Conservation (phyloP, 1,140 invertebrate species). For the Limonius californicus region DNA sequence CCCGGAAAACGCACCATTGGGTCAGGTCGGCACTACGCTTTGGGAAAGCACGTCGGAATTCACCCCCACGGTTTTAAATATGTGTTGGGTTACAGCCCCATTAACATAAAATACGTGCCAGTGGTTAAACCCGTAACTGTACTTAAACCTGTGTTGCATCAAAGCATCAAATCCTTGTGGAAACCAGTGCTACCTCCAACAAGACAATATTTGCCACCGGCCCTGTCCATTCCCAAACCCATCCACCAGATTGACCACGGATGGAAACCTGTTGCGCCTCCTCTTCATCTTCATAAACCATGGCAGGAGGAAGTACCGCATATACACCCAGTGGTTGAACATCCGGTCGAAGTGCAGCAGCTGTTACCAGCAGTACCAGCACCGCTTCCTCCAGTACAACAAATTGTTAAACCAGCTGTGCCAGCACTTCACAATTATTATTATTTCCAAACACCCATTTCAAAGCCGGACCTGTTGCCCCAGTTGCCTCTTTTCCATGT, state of each 20-base stretch:
- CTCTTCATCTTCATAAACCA: not conserved
- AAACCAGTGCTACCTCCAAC: not conserved
- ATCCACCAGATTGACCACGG: not conserved
- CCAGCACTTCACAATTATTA: conserved; percentile 1
- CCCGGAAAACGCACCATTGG: conserved; percentile 41
- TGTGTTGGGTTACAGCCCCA: conserved; percentile 33
- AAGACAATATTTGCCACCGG: conserved; percentile 1
- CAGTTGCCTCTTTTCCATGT: not conserved
- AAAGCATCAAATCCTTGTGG: not conserved
- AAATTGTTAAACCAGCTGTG: not conserved
- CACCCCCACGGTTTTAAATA: conserved; percentile 33
- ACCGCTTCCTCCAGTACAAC: not conserved
- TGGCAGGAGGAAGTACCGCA: not conserved
- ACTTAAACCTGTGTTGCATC: not conserved
- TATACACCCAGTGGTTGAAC: not conserved
- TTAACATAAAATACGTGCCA: conserved; percentile 33
- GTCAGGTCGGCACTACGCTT: conserved; percentile 24
- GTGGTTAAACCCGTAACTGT: conserved; percentile 29
- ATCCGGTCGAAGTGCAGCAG: not conserved
- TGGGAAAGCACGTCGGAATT: conserved; percentile 34
- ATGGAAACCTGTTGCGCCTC: conserved; percentile 4
- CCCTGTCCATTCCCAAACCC: not conserved
- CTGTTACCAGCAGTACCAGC: not conserved
- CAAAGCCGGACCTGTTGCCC: not conserved
- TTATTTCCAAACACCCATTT: conserved; percentile 5